Conservation (phyloP, 2,113 vertebrate genomes). For the Tetrax tetrax region DNA sequence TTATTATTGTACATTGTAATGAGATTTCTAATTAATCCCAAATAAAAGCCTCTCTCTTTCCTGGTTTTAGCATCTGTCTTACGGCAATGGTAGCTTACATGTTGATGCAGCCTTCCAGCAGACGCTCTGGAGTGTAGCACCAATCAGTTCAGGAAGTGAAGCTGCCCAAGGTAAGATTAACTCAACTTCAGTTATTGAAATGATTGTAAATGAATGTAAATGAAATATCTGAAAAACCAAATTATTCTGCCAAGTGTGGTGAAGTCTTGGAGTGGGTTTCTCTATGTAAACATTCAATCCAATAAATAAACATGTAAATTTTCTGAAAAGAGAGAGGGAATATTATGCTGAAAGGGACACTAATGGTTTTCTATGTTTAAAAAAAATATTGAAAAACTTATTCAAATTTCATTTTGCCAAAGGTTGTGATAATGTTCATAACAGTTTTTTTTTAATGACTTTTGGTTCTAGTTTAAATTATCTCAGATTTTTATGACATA, state of each 20-base stretch:
- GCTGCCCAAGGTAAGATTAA: constrained; percentile 88
- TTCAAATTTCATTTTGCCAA: background rate
- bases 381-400: background rate
- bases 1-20: background rate
- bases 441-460: background rate
- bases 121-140: constrained; percentile 95
- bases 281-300: background rate
- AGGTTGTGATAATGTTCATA: background rate
- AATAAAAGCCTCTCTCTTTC: background rate
- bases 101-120: constrained; percentile 98
- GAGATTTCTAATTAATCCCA: background rate
- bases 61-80: constrained; percentile 87
- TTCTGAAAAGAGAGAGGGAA: background rate
- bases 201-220: background rate
- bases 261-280: background rate
- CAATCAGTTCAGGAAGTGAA: constrained; percentile 96
- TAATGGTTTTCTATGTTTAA: background rate
- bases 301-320: background rate
- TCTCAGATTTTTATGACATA: background rate
- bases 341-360: background rate
- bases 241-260: background rate
- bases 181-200: background rate
- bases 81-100: constrained; percentile 86
- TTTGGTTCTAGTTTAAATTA: background rate
- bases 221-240: background rate